phyloP scores from a whole-genome alignment of 2,113 vertebrate species.

The Conger conger region DNA sequence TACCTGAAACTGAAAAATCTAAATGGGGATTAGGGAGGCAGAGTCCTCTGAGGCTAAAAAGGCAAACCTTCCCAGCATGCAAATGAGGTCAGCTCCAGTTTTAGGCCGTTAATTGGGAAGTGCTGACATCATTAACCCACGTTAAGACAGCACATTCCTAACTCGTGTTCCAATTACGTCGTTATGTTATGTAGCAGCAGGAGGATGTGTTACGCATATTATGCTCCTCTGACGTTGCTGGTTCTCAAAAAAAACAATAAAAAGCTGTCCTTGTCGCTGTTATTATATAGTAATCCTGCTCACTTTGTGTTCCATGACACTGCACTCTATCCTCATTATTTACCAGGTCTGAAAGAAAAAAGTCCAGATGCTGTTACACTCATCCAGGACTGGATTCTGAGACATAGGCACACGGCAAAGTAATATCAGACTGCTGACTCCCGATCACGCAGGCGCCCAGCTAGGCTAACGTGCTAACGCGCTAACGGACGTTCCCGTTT shows the following conservation, averaged over 20 bases:
- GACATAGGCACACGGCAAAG: too few species aligned
- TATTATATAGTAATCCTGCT: too few species aligned
- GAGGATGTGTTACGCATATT: slow-evolving; percentile 29
- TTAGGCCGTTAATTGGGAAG: background rate
- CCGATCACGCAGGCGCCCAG: too few species aligned
- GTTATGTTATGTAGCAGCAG: slow-evolving; percentile 31
- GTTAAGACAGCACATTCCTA: background rate
- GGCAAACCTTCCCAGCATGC: background rate
- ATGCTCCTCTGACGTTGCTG: background rate
- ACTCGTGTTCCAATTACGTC: background rate
- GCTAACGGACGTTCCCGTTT: background rate
- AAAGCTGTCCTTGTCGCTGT: too few species aligned
- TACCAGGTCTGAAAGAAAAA: too few species aligned
- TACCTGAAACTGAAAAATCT: background rate
- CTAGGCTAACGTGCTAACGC: too few species aligned
- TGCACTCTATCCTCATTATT: too few species aligned
- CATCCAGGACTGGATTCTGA: too few species aligned
- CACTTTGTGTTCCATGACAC: too few species aligned
- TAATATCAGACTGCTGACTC: too few species aligned
- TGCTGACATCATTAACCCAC: background rate
- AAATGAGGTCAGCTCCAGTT: background rate
- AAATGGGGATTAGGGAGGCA: background rate
- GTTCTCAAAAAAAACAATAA: background rate
- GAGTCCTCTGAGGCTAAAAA: background rate
- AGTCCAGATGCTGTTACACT: too few species aligned